phyloP scores from a whole-genome alignment of 2,888 invertebrate species.

The Ectemnius continuus region DNA sequence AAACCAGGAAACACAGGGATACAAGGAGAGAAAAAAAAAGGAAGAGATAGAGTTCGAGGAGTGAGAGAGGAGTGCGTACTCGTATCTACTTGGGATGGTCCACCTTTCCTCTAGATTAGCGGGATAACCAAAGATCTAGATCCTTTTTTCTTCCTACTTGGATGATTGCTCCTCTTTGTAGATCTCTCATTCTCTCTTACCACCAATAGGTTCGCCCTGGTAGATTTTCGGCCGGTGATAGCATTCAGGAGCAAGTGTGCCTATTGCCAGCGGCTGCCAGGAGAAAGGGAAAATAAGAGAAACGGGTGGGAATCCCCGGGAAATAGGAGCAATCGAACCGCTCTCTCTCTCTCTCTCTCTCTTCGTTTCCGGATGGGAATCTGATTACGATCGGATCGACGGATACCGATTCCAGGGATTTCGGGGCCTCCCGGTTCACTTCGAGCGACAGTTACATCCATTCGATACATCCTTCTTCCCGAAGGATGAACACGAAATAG shows the following conservation, averaged over 20 bases:
- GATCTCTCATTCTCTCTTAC: conserved; percentile 25
- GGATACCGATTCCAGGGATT: neutral
- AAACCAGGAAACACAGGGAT: conserved; percentile 7
- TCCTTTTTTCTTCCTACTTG: conserved; percentile 15
- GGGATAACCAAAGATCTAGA: conserved; percentile 61
- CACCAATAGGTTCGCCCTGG: conserved; percentile 31
- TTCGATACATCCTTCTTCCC: neutral
- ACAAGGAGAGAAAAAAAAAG: conserved; percentile 20
- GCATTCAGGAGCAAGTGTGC: conserved; percentile 46
- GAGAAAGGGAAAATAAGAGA: conserved; percentile 13
- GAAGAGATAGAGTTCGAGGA: conserved; percentile 8
- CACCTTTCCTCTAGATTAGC: conserved; percentile 50
- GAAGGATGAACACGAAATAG: no score
- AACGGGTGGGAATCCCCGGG: conserved; percentile 29
- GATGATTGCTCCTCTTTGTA: neutral
- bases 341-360: neutral
- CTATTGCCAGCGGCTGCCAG: conserved; percentile 8
- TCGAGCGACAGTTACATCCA: neutral
- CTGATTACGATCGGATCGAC: conserved; percentile 40
- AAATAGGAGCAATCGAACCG: conserved; percentile 7
- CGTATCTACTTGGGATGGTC: conserved; percentile 5
- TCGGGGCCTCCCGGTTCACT: conserved; percentile 2
- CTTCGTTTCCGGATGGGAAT: conserved; percentile 28
- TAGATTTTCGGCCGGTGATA: conserved; percentile 46
- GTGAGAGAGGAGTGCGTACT: neutral